Conservation (phyloP, 2,113 vertebrate genomes). For the Gobiocypris rarus region DNA sequence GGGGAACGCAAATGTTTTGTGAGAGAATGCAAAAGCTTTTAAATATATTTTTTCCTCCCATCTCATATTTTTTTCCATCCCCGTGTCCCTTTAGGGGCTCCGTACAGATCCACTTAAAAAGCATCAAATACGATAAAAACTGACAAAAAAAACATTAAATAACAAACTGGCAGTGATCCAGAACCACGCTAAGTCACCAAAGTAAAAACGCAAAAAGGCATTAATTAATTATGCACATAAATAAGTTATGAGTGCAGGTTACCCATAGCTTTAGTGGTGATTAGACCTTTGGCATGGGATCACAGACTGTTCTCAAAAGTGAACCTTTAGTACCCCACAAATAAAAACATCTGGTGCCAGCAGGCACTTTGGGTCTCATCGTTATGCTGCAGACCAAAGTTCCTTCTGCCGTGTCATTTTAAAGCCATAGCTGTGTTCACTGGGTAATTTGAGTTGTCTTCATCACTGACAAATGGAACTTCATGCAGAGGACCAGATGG, state of each 20-base stretch:
- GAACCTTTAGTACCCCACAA: slow-evolving; percentile 69
- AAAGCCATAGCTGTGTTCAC: slow-evolving; percentile 75
- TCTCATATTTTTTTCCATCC: too few relatives aligned
- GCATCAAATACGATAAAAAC: not conserved
- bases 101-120: not conserved
- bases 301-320: slow-evolving; percentile 69
- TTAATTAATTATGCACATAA: slow-evolving; percentile 67
- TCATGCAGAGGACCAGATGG: slow-evolving; percentile 78
- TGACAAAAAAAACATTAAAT: not conserved
- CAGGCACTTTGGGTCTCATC: slow-evolving; percentile 71
- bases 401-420: slow-evolving; percentile 69
- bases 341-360: slow-evolving; percentile 78
- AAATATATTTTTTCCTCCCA: too few relatives aligned
- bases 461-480: slow-evolving; percentile 75
- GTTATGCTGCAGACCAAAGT: slow-evolving; percentile 70
- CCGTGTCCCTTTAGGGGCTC: too few relatives aligned
- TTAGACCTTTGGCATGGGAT: slow-evolving; percentile 70
- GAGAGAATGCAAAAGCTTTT: too few relatives aligned
- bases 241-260: slow-evolving; percentile 47
- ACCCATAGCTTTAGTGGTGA: slow-evolving; percentile 61
- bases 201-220: not conserved
- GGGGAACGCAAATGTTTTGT: too few relatives aligned
- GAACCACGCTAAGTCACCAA: not conserved
- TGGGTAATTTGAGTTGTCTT: slow-evolving; percentile 75
- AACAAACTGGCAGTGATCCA: not conserved